phyloP scores from a whole-genome alignment of 2,888 invertebrate species.

The Rhyacophila evoluta region DNA sequence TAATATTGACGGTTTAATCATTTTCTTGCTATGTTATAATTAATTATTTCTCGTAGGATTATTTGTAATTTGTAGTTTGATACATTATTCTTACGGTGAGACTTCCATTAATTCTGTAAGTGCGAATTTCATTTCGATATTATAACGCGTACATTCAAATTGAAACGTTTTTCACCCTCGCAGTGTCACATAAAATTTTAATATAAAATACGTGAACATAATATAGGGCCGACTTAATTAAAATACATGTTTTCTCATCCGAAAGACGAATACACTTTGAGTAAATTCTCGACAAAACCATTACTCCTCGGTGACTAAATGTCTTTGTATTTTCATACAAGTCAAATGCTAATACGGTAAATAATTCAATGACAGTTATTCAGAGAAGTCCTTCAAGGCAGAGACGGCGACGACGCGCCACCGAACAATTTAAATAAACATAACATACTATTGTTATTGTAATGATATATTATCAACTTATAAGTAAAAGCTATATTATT shows the following conservation, averaged over 20 bases:
- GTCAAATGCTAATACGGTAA: slow-evolving; percentile 22
- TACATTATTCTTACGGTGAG: too few species aligned
- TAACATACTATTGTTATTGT: too few species aligned
- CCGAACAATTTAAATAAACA: too few species aligned
- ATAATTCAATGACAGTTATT: slow-evolving; percentile 14
- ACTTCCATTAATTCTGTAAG: too few species aligned
- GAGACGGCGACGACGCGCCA: not conserved
- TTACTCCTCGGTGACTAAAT: slow-evolving; percentile 1
- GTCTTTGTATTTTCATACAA: slow-evolving; percentile 24
- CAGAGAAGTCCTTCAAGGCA: not conserved
- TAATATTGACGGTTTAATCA: too few species aligned
- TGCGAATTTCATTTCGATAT: not conserved
- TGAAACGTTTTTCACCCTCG: not conserved
- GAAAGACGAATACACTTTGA: not conserved
- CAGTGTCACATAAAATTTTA: not conserved
- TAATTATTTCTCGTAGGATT: too few species aligned
- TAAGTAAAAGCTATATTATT: too few species aligned
- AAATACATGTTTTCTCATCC: slow-evolving; percentile 22
- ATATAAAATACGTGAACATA: slow-evolving; percentile 10
- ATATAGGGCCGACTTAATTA: slow-evolving; percentile 3
- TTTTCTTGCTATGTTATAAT: too few species aligned
- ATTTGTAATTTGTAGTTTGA: too few species aligned
- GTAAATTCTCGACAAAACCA: slow-evolving; percentile 17
- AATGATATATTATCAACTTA: too few species aligned
- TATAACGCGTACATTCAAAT: not conserved